Conservation (phyloP, 2,888 invertebrate genomes). For the Endomychus coccineus region DNA sequence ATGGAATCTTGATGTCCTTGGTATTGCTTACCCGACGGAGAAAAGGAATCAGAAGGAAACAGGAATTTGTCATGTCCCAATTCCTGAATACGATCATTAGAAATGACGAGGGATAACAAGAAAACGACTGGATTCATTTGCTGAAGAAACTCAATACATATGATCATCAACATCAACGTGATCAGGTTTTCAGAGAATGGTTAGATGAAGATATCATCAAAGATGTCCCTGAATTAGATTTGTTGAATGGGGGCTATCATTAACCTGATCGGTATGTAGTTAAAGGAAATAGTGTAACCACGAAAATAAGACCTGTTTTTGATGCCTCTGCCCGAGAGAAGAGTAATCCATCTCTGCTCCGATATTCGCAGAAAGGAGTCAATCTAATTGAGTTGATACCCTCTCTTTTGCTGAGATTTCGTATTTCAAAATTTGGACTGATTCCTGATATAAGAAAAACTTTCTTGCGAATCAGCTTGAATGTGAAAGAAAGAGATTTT, state of each 20-base stretch:
- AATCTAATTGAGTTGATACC: conserved; percentile 19
- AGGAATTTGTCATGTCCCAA: too few relatives aligned
- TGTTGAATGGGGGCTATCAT: conserved; percentile 14
- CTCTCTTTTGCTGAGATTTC: conserved; percentile 16
- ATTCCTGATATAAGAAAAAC: conserved; percentile 20
- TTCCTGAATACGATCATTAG: too few relatives aligned
- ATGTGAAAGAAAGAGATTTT: conserved; percentile 23
- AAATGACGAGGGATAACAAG: too few relatives aligned
- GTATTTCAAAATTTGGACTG: conserved; percentile 16
- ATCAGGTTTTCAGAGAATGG: too few relatives aligned
- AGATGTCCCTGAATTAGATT: too few relatives aligned
- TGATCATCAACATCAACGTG: too few relatives aligned
- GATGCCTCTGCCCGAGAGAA: conserved; percentile 2
- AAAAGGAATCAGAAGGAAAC: too few relatives aligned
- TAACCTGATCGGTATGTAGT: conserved; percentile 18
- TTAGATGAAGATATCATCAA: too few relatives aligned
- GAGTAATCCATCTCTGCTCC: conserved; percentile 3
- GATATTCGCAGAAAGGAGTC: conserved; percentile 15
- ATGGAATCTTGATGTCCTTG: too few relatives aligned
- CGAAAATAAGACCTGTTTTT: conserved; percentile 14
- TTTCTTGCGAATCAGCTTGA: conserved; percentile 23
- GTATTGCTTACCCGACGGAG: too few relatives aligned
- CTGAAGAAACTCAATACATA: too few relatives aligned
- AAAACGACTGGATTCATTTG: too few relatives aligned
- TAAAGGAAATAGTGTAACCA: conserved; percentile 9